Evolutionary conservation across 2,888 invertebrate genomes (phyloP).

Genomic region (Antheraea yamamai): DNA sequence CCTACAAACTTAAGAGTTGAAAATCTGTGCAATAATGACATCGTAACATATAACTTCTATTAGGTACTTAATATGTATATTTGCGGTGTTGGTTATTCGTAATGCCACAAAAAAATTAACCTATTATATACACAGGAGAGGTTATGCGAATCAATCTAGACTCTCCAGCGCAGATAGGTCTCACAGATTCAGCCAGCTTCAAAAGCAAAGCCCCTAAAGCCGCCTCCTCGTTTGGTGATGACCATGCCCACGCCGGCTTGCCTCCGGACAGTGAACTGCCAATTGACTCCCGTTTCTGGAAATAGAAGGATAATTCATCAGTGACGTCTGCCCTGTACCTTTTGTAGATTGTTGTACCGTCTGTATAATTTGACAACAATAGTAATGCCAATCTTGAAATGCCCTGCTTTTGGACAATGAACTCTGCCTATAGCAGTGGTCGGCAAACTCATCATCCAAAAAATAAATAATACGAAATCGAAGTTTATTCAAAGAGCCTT

Average conservation of each 20-base stretch:
- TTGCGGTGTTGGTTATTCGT: no score
- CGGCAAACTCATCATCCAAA: no score
- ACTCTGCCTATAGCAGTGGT: no score
- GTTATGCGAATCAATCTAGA: conserved; percentile 54
- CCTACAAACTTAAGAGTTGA: no score
- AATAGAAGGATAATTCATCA: not conserved
- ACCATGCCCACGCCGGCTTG: conserved; percentile 61
- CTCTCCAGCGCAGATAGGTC: conserved; percentile 53
- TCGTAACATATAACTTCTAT: no score
- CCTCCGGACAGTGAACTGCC: conserved; percentile 10
- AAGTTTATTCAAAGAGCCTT: no score
- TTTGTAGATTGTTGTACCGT: not conserved
- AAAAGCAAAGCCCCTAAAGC: conserved; percentile 55
- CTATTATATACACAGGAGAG: conserved; percentile 62
- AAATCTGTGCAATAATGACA: no score
- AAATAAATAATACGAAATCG: no score
- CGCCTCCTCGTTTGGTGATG: conserved; percentile 44
- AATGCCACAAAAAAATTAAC: conserved; percentile 33
- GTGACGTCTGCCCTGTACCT: not conserved
- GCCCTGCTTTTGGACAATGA: not conserved
- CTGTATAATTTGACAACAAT: not conserved
- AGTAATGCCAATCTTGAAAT: not conserved
- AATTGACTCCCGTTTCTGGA: conserved; percentile 32
- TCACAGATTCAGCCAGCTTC: conserved; percentile 58
- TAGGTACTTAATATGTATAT: no score